Evolutionary conservation across 2,888 invertebrate genomes (phyloP).

Genomic region (Melieria picta): DNA sequence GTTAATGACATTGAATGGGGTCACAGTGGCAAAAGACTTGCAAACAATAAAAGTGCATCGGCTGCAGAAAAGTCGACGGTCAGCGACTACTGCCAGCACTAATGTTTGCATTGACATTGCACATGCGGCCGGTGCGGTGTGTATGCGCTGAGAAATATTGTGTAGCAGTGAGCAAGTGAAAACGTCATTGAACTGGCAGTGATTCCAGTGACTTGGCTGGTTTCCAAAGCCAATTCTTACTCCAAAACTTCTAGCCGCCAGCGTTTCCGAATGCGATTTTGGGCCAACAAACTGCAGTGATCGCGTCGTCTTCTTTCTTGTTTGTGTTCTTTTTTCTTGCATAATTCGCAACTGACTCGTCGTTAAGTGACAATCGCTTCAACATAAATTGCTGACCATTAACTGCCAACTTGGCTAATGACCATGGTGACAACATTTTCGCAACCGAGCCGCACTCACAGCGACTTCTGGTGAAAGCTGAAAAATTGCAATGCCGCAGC

Average conservation of each 20-base stretch:
- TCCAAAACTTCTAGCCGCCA: no score
- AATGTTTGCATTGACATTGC: conserved; percentile 6
- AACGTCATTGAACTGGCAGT: no score
- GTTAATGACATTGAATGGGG: conserved; percentile 60
- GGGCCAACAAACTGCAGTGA: no score
- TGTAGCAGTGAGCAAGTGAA: no score
- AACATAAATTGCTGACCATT: conserved; percentile 26
- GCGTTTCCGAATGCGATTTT: no score
- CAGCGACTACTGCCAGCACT: background rate
- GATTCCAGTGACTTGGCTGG: no score
- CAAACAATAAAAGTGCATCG: conserved; percentile 1
- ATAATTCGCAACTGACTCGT: conserved; percentile 44
- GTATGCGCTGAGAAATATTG: no score
- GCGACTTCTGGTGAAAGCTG: no score
- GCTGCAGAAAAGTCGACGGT: background rate
- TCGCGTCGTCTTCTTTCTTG: no score
- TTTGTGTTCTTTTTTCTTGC: background rate
- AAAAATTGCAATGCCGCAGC: no score
- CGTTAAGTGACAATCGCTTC: conserved; percentile 31
- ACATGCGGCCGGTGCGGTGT: background rate
- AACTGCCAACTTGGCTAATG: conserved; percentile 27
- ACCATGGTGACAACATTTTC: background rate
- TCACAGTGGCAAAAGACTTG: conserved; percentile 40
- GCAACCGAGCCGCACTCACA: background rate
- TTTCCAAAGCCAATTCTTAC: no score